These are phyloP conservation scores for Tipula lateralis DNA, from an alignment of 2,888 invertebrate species.

Conservation along the genomic window DNA sequence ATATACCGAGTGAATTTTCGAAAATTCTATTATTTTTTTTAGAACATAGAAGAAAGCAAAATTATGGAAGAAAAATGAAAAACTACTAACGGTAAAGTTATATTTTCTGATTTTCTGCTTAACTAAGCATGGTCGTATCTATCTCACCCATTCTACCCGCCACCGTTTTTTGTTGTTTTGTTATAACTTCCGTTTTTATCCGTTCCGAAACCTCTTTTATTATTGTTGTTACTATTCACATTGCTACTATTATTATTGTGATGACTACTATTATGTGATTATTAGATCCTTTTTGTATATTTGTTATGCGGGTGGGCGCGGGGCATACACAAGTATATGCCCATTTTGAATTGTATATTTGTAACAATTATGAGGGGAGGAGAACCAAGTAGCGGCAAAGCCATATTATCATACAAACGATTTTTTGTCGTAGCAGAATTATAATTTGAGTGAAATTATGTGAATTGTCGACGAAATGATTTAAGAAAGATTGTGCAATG, in stretches of 20 bases:
- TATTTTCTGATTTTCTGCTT: conserved; percentile 6
- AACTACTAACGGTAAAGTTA: background rate
- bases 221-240: background rate
- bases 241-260: conserved; percentile 14
- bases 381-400: no score
- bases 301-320: background rate
- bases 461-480: background rate
- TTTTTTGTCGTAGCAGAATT: background rate
- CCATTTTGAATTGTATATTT: background rate
- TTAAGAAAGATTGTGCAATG: background rate
- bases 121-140: background rate
- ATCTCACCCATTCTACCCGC: background rate
- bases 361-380: background rate
- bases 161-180: background rate
- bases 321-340: background rate
- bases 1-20: background rate
- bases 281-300: background rate
- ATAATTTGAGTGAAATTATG: background rate
- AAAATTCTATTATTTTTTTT: background rate
- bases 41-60: background rate
- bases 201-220: background rate
- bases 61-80: background rate
- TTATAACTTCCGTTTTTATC: background rate
- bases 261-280: conserved; percentile 14
- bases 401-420: background rate